A percentile compares a stretch with the other conserved stretches of the same genome.
These are phyloP conservation scores for Forbesichthys papilliferus DNA, from an alignment of 2,113 vertebrate genomes.

Conservation along the genomic window DNA sequence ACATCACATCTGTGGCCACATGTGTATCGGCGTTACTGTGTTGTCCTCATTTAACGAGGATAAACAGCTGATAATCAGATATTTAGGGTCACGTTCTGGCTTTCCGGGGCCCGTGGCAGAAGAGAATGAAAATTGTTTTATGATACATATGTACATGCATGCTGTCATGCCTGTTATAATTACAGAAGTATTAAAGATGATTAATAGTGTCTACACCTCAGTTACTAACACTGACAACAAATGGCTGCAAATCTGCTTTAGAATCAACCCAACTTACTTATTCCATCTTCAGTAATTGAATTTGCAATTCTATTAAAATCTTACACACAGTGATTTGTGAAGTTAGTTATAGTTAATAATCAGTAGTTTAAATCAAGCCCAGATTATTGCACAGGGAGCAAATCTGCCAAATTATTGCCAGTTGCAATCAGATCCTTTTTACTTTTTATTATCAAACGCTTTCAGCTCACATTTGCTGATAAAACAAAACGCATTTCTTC, in stretches of 20 bases:
- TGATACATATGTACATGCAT: neutral
- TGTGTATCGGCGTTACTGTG: conserved; percentile 69
- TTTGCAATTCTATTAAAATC: conserved; percentile 35
- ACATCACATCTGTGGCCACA: conserved; percentile 69
- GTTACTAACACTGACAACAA: too few species aligned
- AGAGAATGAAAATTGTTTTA: conserved; percentile 8
- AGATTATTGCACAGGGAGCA: conserved; percentile 43
- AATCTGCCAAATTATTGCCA: conserved; percentile 57
- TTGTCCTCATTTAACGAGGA: conserved; percentile 72
- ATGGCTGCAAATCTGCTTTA: too few species aligned
- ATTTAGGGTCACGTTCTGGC: conserved; percentile 58
- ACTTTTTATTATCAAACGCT: conserved; percentile 42
- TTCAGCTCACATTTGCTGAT: conserved; percentile 46
- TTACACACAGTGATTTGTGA: conserved; percentile 22
- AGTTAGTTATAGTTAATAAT: conserved; percentile 41
- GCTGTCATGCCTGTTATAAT: neutral
- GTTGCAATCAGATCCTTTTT: conserved; percentile 43
- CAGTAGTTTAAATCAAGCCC: conserved; percentile 41
- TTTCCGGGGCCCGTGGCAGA: conserved; percentile 13
- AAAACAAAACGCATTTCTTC: conserved; percentile 41
- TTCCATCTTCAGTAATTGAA: neutral
- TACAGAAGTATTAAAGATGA: too few species aligned
- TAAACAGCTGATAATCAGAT: conserved; percentile 75
- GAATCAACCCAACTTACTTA: neutral
- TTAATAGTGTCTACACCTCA: too few species aligned